A percentile compares a stretch with the other conserved stretches of the same genome.
Evolutionary conservation across 1,140 invertebrate species (phyloP).

Genomic region (Yoshiicerus persimilis): DNA sequence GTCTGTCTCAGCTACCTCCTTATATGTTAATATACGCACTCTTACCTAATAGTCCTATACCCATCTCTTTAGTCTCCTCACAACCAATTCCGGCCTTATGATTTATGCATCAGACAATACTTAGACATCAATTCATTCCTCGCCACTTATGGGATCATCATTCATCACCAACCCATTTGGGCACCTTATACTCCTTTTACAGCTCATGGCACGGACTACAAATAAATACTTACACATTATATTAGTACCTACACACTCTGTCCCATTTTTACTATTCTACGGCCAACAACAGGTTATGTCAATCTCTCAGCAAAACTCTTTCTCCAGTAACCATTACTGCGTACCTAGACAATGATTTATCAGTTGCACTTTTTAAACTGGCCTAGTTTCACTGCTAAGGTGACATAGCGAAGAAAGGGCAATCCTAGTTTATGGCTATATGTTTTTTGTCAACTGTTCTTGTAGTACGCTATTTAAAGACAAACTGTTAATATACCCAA

Average conservation of each 20-base stretch:
- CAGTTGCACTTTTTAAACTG: neutral
- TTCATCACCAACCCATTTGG: conserved; percentile 31
- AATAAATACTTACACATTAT: neutral
- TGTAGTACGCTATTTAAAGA: too few relatives aligned
- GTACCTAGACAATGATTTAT: neutral
- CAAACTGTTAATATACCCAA: too few relatives aligned
- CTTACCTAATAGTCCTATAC: neutral
- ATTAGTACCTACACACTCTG: too few relatives aligned
- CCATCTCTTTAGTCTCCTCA: neutral
- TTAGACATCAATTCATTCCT: conserved; percentile 43
- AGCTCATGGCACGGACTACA: conserved; percentile 1
- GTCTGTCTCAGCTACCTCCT: neutral
- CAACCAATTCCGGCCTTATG: conserved; percentile 36
- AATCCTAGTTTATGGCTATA: too few relatives aligned
- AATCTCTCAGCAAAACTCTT: too few relatives aligned
- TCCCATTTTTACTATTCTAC: neutral
- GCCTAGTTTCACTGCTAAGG: neutral
- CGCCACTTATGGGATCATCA: conserved; percentile 40
- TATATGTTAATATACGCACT: neutral
- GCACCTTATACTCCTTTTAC: conserved; percentile 14
- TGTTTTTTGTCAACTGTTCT: too few relatives aligned
- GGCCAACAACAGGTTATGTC: neutral
- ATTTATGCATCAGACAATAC: conserved; percentile 41
- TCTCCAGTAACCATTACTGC: too few relatives aligned
- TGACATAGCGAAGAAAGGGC: too few relatives aligned